Evolutionary conservation across 1,140 invertebrate species (phyloP).

Genomic region (Trichonephila clavipes): DNA sequence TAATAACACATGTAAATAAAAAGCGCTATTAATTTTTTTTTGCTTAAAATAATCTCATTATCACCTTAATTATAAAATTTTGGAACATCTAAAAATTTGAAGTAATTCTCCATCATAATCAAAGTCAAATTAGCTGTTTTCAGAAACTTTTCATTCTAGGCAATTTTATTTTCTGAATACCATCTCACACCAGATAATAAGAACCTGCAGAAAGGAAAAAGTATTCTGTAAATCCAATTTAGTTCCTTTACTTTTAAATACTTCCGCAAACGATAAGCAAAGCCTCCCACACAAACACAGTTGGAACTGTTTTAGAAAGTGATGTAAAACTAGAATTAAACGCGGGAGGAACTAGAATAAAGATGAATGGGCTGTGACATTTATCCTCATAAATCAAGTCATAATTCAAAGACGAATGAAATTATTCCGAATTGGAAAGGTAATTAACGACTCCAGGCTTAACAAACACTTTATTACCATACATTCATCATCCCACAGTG

Average conservation of each 20-base stretch:
- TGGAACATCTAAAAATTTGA: too few species aligned
- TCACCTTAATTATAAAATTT: too few species aligned
- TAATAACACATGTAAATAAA: too few species aligned
- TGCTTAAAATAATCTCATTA: too few species aligned
- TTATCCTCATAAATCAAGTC: slow-evolving; percentile 55
- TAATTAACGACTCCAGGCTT: slow-evolving; percentile 14
- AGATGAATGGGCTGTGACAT: slow-evolving; percentile 1
- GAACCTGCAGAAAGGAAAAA: too few species aligned
- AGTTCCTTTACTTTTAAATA: not conserved
- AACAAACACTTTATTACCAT: slow-evolving; percentile 47
- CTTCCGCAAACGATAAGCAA: not conserved
- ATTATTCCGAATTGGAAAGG: slow-evolving; percentile 42
- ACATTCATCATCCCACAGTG: slow-evolving; percentile 9
- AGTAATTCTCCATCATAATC: too few species aligned
- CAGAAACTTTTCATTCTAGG: too few species aligned
- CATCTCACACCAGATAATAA: too few species aligned
- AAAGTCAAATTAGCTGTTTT: too few species aligned
- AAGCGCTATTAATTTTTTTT: too few species aligned
- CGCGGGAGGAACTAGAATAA: not conserved
- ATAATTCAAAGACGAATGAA: slow-evolving; percentile 41
- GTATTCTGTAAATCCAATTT: too few species aligned
- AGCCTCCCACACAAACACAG: not conserved
- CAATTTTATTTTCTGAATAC: too few species aligned
- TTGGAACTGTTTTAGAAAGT: not conserved
- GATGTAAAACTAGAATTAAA: not conserved